phyloP scores from a whole-genome alignment of 2,888 invertebrate species.

The Vesta saturnalis region DNA sequence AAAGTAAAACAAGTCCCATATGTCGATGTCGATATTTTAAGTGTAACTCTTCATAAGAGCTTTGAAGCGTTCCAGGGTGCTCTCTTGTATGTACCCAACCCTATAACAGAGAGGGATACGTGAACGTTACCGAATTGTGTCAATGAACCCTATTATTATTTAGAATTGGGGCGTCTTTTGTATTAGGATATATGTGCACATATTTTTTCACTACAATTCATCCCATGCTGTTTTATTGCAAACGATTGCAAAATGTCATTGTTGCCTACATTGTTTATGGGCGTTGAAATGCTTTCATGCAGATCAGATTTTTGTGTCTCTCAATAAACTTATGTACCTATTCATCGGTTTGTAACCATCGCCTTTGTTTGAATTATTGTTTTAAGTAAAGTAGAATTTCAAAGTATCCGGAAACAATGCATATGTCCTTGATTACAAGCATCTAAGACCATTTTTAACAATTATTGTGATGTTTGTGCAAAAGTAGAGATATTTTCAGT shows the following conservation, averaged over 20 bases:
- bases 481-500: too few species aligned
- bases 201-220: constrained; percentile 31
- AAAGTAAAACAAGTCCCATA: constrained; percentile 26
- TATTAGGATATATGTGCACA: constrained; percentile 31
- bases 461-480: too few species aligned
- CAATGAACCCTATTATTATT: constrained; percentile 22
- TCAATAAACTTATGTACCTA: too few species aligned
- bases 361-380: too few species aligned
- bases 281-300: constrained; percentile 32
- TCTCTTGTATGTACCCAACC: neutral
- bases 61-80: neutral
- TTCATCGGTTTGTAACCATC: too few species aligned
- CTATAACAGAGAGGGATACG: neutral
- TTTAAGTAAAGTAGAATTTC: too few species aligned
- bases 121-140: constrained; percentile 26
- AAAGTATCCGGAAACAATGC: too few species aligned
- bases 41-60: constrained; percentile 21
- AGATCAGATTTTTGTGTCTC: constrained; percentile 23
- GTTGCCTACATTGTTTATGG: constrained; percentile 38
- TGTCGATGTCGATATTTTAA: constrained; percentile 38
- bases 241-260: constrained; percentile 34
- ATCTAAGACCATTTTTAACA: too few species aligned
- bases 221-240: constrained; percentile 35
- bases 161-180: constrained; percentile 28
- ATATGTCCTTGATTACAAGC: too few species aligned